These are phyloP conservation scores for Iphiclides podalirius DNA, from an alignment of 2,888 invertebrate genomes.

Conservation along the genomic window DNA sequence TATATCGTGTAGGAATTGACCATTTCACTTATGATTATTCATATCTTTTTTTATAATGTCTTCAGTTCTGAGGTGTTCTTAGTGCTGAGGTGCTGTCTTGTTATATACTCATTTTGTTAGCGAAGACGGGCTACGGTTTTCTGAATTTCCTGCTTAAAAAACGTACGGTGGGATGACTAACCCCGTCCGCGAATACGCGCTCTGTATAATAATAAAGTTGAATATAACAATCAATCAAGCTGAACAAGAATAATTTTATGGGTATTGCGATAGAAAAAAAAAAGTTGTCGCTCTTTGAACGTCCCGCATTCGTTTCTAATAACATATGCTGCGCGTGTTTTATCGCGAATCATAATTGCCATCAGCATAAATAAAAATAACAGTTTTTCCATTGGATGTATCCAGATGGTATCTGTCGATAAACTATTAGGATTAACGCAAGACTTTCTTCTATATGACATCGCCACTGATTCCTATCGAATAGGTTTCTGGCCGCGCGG, in stretches of 20 bases:
- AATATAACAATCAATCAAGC: conserved; percentile 17
- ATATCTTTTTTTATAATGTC: too few relatives aligned
- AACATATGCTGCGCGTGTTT: conserved; percentile 13
- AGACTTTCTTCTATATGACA: neutral
- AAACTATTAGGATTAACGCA: neutral
- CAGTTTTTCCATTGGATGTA: neutral
- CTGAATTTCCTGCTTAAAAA: conserved; percentile 4
- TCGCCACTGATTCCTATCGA: neutral
- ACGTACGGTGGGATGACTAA: conserved; percentile 11
- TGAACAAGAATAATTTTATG: conserved; percentile 13
- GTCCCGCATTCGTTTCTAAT: conserved; percentile 8
- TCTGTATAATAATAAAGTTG: conserved; percentile 15
- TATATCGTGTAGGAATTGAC: conserved; percentile 23
- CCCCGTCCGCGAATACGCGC: conserved; percentile 13
- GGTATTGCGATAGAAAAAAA: conserved; percentile 6
- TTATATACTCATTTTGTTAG: neutral
- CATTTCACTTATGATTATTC: conserved; percentile 13
- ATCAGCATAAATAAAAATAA: conserved; percentile 5
- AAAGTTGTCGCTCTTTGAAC: conserved; percentile 20
- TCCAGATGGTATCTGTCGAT: neutral
- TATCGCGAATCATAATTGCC: conserved; percentile 2
- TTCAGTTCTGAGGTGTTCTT: too few relatives aligned
- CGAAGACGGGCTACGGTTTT: neutral
- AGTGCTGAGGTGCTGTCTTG: neutral
- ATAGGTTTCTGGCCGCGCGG: conserved; percentile 21